Evolutionary conservation across 1,140 invertebrate genomes (phyloP).

Genomic region (Aphidius gifuensis): DNA sequence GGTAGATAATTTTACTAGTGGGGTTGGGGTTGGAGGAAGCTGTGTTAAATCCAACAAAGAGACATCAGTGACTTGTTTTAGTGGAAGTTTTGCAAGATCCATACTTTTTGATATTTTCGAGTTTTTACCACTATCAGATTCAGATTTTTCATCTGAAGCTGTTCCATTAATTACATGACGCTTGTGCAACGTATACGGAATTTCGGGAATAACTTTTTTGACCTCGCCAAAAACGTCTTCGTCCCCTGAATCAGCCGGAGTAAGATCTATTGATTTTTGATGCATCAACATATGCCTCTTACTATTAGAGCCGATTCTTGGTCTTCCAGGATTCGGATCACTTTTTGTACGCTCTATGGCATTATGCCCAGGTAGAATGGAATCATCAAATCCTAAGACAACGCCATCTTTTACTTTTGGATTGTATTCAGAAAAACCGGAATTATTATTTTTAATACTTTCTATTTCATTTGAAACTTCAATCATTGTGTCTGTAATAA

Average conservation of each 20-base stretch:
- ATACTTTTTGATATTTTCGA: constrained; percentile 33
- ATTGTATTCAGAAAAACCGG: constrained; percentile 52
- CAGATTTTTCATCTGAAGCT: constrained; percentile 58
- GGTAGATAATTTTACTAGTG: constrained; percentile 28
- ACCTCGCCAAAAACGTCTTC: constrained; percentile 67
- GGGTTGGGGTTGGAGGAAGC: constrained; percentile 30
- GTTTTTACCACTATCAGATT: constrained; percentile 45
- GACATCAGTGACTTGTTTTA: constrained; percentile 54
- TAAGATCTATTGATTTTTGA: constrained; percentile 81
- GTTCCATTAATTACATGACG: constrained; percentile 80
- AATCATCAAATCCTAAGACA: constrained; percentile 52
- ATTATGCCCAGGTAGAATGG: constrained; percentile 55
- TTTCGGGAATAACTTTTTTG: constrained; percentile 63
- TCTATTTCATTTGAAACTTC: constrained; percentile 37
- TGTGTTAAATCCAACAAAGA: constrained; percentile 53
- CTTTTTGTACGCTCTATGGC: constrained; percentile 80
- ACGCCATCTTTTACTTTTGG: constrained; percentile 52
- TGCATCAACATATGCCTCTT: constrained; percentile 76
- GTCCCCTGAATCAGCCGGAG: constrained; percentile 76
- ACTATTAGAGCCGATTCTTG: constrained; percentile 67
- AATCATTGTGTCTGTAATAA: constrained; percentile 40
- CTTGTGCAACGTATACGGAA: constrained; percentile 79
- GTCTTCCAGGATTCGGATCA: constrained; percentile 74
- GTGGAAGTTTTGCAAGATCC: constrained; percentile 47
- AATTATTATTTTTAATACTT: constrained; percentile 33